Percentiles rank a stretch among this genome's conserved stretches.
Evolutionary conservation across 2,113 vertebrate genomes (phyloP).

Genomic region (Neolamprologus hecqui): DNA sequence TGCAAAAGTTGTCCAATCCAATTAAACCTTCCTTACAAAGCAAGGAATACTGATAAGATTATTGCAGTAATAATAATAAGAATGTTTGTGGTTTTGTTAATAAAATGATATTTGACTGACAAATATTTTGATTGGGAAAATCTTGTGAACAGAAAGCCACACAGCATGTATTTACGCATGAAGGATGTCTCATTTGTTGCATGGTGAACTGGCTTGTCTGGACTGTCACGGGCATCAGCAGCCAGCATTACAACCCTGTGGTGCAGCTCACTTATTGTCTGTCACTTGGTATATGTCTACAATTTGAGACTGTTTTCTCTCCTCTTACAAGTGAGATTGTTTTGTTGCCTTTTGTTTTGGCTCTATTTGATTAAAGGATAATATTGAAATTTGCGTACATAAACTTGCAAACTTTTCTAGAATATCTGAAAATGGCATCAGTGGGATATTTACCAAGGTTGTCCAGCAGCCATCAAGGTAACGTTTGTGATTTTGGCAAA

Average conservation of each 20-base stretch:
- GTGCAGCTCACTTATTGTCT: neutral
- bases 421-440: neutral
- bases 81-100: neutral
- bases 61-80: neutral
- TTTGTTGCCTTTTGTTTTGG: neutral
- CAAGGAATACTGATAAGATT: neutral
- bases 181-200: neutral
- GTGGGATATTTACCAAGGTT: neutral
- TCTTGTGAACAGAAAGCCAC: neutral
- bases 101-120: neutral
- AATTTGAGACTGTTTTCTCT: neutral
- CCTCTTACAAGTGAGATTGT: neutral
- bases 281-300: neutral
- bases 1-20: neutral
- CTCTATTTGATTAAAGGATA: neutral
- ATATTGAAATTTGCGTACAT: neutral
- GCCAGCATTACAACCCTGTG: neutral
- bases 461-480: neutral
- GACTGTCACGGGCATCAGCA: neutral
- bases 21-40: neutral
- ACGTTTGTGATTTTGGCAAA: neutral
- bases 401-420: neutral
- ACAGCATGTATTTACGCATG: neutral
- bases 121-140: neutral
- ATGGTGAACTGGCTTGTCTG: neutral